These are phyloP conservation scores for Rhyacophila evoluta DNA, from an alignment of 2,888 invertebrate genomes.

Conservation along the genomic window DNA sequence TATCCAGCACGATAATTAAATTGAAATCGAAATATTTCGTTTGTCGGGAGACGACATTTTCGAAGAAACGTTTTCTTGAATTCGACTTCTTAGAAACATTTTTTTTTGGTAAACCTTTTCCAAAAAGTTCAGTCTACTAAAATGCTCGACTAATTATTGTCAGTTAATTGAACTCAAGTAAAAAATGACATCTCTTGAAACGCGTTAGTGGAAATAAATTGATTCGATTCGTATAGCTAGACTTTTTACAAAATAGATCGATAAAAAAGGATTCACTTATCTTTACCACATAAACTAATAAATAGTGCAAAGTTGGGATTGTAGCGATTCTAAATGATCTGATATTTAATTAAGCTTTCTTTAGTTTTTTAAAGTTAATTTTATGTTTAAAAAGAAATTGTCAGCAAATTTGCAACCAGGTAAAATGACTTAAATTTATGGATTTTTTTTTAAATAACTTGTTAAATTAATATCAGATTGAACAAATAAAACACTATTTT, in stretches of 20 bases:
- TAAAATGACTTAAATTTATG: no score
- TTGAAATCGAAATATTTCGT: neutral
- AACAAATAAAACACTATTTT: no score
- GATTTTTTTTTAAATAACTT: no score
- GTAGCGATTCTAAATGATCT: no score
- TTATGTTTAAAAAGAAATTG: no score
- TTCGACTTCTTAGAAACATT: slow-evolving; percentile 16
- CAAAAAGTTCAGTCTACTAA: neutral
- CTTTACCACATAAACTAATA: no score
- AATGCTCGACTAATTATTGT: slow-evolving; percentile 6
- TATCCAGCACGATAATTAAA: neutral
- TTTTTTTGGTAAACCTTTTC: neutral
- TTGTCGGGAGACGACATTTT: neutral
- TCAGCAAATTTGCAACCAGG: no score
- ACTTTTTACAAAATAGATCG: neutral
- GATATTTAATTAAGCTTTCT: no score
- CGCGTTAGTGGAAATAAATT: neutral
- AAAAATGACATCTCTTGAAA: neutral
- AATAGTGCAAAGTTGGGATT: no score
- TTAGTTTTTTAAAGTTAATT: no score
- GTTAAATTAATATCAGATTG: no score
- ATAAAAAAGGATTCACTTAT: no score
- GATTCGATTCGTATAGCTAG: neutral
- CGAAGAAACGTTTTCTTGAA: neutral
- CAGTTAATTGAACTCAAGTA: neutral